Evolutionary conservation across 2,113 vertebrate species (phyloP), one percentile per base, ranked within the genome.

Genomic region (Pelecanus crispus): DNA sequence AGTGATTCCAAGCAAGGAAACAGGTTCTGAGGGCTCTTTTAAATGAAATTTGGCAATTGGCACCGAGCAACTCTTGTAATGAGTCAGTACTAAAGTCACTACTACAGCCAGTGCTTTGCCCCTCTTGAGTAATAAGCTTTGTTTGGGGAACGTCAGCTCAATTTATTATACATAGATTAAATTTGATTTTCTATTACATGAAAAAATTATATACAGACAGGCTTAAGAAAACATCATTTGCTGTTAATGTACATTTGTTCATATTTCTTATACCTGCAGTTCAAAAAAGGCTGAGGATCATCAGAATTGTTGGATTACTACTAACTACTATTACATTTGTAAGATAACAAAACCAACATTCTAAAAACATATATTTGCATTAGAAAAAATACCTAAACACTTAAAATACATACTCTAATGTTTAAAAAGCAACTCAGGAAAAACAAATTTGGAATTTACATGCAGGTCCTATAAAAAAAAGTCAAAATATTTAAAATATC

Each of bases 111-210:
- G n/a, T 10, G 7, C 55, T 96, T 49, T 80, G 53, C 81, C n/a
- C 73, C 75, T 92, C 32, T 11, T 72, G 90, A 94, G 62, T 78
- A 91, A 90, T 90, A 94, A 89, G 67, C 75, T 95, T 86, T 86
- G 82, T 91, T 98, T 97, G 65, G 77, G 50, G 86, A 87, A 94
- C 81, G 78, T 94, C 90, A 91, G 84, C 56, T 94, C 88, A 83
- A 92, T 95, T 95, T 94, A 93, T 97, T 97, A 90, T 25, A 92
- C 15, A 45, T 22, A 93, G 74, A 96, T 96, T 92, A 95, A 59
- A 95, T 90, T 92, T 93, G 63, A 92, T 96, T 97, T 96, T 87
- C 81, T 86, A 87, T 65, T 96, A 90, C 80, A 61, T 38, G 94
- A 96, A 95, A 42, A 97, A 94, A 92, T 92, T 87, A 86, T 84